These are phyloP conservation scores for Tricholauxania praeusta DNA, from an alignment of 2,888 invertebrate genomes.

Conservation along the genomic window DNA sequence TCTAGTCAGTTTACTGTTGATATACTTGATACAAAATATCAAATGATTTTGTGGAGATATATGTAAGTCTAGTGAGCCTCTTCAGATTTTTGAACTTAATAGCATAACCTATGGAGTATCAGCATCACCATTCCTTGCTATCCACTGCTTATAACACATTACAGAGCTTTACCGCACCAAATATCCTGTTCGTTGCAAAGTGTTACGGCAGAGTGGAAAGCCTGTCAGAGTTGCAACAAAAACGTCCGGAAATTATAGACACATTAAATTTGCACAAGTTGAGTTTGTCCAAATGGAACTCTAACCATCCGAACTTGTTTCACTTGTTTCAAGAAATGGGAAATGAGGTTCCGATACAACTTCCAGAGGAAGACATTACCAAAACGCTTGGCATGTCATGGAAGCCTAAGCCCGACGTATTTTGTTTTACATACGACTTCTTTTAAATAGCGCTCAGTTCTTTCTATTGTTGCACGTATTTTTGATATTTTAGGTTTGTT, in stretches of 20 bases:
- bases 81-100: not conserved
- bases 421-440: slow-evolving; percentile 35
- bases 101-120: not conserved
- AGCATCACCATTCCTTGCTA: slow-evolving; percentile 2
- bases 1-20: not conserved
- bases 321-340: not conserved
- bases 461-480: slow-evolving; percentile 39
- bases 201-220: not conserved
- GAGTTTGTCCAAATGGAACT: slow-evolving; percentile 20
- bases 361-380: slow-evolving; percentile 21
- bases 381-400: slow-evolving; percentile 33
- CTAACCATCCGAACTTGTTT: slow-evolving; percentile 11
- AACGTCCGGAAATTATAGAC: no score
- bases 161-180: not conserved
- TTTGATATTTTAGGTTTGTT: slow-evolving; percentile 37
- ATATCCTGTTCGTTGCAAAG: not conserved
- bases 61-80: no score
- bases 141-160: not conserved
- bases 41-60: no score
- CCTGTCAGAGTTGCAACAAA: not conserved
- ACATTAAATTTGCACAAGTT: not conserved
- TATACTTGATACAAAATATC: not conserved
- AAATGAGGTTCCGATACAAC: slow-evolving; percentile 5
- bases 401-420: slow-evolving; percentile 20
- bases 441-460: slow-evolving; percentile 16